These are phyloP conservation scores for Brassicogethes aeneus DNA, from an alignment of 2,888 invertebrate genomes.

Conservation along the genomic window DNA sequence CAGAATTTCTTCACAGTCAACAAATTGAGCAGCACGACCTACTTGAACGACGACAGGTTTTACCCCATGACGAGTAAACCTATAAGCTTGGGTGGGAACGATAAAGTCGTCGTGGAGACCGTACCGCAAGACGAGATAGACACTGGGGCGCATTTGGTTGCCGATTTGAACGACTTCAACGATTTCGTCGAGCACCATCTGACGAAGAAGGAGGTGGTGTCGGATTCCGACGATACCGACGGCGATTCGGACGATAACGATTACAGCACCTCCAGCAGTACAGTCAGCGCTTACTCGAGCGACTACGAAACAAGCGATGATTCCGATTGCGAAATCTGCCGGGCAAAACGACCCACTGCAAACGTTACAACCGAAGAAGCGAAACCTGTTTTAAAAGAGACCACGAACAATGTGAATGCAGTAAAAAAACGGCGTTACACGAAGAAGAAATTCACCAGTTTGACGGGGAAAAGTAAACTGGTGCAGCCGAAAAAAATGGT, in stretches of 20 bases:
- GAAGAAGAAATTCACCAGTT: background rate
- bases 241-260: background rate
- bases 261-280: background rate
- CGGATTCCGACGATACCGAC: background rate
- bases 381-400: too few species aligned
- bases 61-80: constrained; percentile 34
- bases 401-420: too few species aligned
- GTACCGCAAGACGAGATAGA: constrained; percentile 9
- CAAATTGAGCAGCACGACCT: constrained; percentile 24
- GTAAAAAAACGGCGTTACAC: too few species aligned
- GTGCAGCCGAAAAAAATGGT: too few species aligned
- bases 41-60: constrained; percentile 31
- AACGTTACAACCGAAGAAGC: too few species aligned
- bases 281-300: background rate
- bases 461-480: background rate
- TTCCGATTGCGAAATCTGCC: background rate
- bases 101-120: constrained; percentile 15
- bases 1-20: constrained; percentile 34
- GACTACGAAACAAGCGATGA: background rate
- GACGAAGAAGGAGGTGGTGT: background rate
- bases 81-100: constrained; percentile 22
- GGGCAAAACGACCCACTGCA: background rate
- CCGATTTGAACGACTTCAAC: background rate
- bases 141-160: constrained; percentile 7
- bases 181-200: background rate